phyloP scores from a whole-genome alignment of 2,888 invertebrate species.

The Chrysotoxum bicinctum region DNA sequence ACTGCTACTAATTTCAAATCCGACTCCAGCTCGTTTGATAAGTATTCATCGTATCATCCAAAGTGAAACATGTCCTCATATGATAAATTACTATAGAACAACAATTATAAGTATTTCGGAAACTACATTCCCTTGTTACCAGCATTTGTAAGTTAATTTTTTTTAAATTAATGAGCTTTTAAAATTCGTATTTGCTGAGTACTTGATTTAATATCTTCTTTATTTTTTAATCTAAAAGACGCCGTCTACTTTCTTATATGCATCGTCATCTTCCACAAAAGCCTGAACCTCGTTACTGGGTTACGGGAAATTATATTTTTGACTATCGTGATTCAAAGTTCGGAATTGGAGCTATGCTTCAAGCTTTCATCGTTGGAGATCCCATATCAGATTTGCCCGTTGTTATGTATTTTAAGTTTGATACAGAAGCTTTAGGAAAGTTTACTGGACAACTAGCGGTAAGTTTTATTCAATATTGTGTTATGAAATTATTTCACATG shows the following conservation, averaged over 20 bases:
- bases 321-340: conserved; percentile 86
- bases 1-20: conserved; percentile 85
- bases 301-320: conserved; percentile 88
- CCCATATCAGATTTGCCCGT: conserved; percentile 86
- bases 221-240: conserved; percentile 80
- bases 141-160: conserved; percentile 85
- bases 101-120: conserved; percentile 86
- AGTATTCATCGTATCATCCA: conserved; percentile 87
- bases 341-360: conserved; percentile 84
- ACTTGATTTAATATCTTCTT: not conserved
- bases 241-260: conserved; percentile 86
- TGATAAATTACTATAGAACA: conserved; percentile 88
- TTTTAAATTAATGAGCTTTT: too few relatives aligned
- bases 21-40: conserved; percentile 86
- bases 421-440: conserved; percentile 84
- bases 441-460: conserved; percentile 84
- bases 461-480: conserved; percentile 40
- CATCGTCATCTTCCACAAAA: conserved; percentile 85
- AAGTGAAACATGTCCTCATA: conserved; percentile 84
- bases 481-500: not conserved
- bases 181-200: not conserved
- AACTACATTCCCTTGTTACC: conserved; percentile 86
- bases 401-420: conserved; percentile 84
- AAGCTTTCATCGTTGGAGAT: conserved; percentile 86
- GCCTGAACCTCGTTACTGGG: conserved; percentile 84